Evolutionary conservation across 2,888 invertebrate species (phyloP).

Genomic region (Branchellion lobata): DNA sequence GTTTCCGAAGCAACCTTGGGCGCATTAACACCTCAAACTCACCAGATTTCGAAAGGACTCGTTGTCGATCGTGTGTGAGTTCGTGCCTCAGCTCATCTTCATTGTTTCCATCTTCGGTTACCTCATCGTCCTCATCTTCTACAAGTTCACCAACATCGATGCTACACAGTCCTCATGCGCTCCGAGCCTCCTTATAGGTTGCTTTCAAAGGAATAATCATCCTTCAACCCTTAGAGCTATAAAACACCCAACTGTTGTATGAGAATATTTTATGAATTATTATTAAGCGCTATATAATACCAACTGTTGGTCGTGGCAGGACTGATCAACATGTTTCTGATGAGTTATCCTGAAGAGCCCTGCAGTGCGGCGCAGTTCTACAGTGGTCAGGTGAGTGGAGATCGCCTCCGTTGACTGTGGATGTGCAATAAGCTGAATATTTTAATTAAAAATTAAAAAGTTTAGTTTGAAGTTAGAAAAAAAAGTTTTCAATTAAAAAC

Average conservation of each 20-base stretch:
- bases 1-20: too few relatives aligned
- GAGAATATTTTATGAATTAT: too few relatives aligned
- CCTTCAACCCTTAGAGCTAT: too few relatives aligned
- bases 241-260: too few relatives aligned
- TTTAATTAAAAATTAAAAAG: not conserved
- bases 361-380: constrained; percentile 51
- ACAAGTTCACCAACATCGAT: constrained; percentile 81
- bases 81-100: constrained; percentile 92
- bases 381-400: constrained; percentile 51
- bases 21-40: too few relatives aligned
- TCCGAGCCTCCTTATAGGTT: constrained; percentile 86
- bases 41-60: constrained; percentile 67
- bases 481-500: not conserved
- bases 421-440: not conserved
- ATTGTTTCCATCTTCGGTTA: constrained; percentile 88
- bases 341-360: constrained; percentile 54
- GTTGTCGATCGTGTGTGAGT: constrained; percentile 83
- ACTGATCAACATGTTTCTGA: constrained; percentile 62
- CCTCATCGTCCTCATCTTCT: constrained; percentile 88
- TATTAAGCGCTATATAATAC: too few relatives aligned
- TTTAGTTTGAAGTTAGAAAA: not conserved
- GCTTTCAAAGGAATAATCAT: too few relatives aligned
- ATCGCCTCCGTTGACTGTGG: not conserved
- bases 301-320: too few relatives aligned
- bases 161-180: constrained; percentile 71